A percentile compares a stretch with the other conserved stretches of the same genome.
These are phyloP conservation scores for Sarcoramphus papa DNA, from an alignment of 2,797 vertebrate species.

Conservation along the genomic window DNA sequence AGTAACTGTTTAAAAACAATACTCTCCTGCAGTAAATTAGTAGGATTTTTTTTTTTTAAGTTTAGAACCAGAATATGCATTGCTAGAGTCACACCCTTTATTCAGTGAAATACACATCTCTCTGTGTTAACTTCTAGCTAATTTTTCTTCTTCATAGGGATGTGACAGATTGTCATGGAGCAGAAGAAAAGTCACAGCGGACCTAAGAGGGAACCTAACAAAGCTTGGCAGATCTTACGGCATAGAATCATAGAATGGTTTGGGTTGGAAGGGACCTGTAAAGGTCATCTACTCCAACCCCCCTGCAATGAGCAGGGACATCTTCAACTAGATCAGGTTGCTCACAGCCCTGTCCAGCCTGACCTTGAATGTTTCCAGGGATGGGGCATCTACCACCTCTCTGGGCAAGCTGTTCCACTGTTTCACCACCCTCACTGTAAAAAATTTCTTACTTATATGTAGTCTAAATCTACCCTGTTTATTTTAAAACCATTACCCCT, in stretches of 20 bases:
- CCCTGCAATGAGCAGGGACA: not conserved
- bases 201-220: not conserved
- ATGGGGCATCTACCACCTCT: not conserved
- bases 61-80: not conserved
- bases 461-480: not conserved
- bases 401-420: not conserved
- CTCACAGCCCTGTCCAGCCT: not conserved
- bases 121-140: not conserved
- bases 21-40: not conserved
- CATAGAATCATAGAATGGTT: not conserved
- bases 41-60: not conserved
- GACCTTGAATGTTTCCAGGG: not conserved
- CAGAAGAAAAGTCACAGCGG: not conserved
- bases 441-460: not conserved
- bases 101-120: not conserved
- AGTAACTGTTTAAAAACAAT: slow-evolving; percentile 40
- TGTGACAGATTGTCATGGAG: not conserved
- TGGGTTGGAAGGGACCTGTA: not conserved
- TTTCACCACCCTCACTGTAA: rapidly evolving
- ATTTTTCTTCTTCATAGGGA: not conserved
- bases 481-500: not conserved
- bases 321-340: not conserved
- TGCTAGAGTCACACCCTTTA: not conserved
- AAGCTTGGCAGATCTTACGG: not conserved
- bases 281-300: not conserved